Evolutionary conservation across 2,888 invertebrate species (phyloP).

Genomic region (Napeogenes sylphis): DNA sequence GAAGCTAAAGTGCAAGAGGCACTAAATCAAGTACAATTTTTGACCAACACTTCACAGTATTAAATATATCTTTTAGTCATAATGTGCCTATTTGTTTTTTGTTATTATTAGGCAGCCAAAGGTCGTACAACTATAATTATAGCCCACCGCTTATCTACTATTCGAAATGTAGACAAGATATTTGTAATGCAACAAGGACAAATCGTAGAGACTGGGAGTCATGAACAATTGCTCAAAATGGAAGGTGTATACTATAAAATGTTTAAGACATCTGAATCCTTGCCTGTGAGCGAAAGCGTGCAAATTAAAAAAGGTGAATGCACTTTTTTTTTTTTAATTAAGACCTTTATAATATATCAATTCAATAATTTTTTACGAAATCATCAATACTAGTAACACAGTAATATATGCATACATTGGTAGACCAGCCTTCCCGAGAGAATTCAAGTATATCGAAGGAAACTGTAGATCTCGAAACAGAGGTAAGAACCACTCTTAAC

Average conservation of each 20-base stretch:
- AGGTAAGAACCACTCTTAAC: not conserved
- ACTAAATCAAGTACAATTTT: conserved; percentile 79
- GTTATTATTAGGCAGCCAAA: conserved; percentile 72
- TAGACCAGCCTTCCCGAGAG: conserved; percentile 1
- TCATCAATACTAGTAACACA: too few species aligned
- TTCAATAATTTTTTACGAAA: too few species aligned
- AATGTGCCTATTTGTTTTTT: not conserved
- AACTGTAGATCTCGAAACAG: conserved; percentile 17
- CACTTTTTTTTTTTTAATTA: too few species aligned
- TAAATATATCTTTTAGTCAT: not conserved
- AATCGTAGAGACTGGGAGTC: conserved; percentile 82
- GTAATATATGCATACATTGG: not conserved
- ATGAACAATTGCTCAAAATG: conserved; percentile 78
- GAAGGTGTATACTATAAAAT: conserved; percentile 80
- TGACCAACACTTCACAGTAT: not conserved
- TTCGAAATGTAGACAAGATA: conserved; percentile 77
- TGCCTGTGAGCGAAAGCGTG: not conserved
- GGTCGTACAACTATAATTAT: conserved; percentile 88
- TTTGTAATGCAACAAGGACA: conserved; percentile 76
- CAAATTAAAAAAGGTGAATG: conserved; percentile 6
- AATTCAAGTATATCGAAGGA: conserved; percentile 65
- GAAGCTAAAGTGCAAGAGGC: conserved; percentile 91
- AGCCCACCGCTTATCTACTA: conserved; percentile 87
- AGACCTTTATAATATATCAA: too few species aligned
- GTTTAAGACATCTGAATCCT: conserved; percentile 45